Percentiles rank a stretch among this genome's conserved stretches.
phyloP scores from a whole-genome alignment of 2,113 vertebrate genomes.

The Monopterus albus region DNA sequence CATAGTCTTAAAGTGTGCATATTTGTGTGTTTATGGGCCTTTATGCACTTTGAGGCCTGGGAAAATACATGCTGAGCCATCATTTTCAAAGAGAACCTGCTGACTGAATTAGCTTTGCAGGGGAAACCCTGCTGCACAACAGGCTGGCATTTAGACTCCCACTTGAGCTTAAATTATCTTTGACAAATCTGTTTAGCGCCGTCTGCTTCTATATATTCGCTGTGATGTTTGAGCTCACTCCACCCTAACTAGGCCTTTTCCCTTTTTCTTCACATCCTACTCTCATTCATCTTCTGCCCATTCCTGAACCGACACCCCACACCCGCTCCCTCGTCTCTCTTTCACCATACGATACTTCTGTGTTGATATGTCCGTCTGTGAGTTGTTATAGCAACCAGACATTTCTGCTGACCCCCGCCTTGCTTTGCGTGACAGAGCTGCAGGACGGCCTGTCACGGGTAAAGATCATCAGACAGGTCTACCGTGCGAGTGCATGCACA shows the following conservation, averaged over 20 bases:
- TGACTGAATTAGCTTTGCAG: slow-evolving; percentile 55
- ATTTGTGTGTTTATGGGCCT: slow-evolving; percentile 31
- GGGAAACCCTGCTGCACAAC: slow-evolving; percentile 46
- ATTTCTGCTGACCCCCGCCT: slow-evolving; percentile 63
- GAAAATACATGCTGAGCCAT: slow-evolving; percentile 44
- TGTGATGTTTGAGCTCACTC: slow-evolving; percentile 26
- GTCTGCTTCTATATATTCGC: not conserved
- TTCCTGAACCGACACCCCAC: slow-evolving; percentile 55
- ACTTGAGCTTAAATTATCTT: slow-evolving; percentile 14
- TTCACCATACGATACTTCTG: slow-evolving; percentile 77
- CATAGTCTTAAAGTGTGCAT: not conserved
- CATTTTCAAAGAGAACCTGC: slow-evolving; percentile 45
- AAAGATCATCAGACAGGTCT: slow-evolving; percentile 25
- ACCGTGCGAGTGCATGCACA: not conserved
- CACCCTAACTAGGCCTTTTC: slow-evolving; percentile 21
- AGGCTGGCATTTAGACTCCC: slow-evolving; percentile 41
- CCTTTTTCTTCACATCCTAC: slow-evolving; percentile 19
- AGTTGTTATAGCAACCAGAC: slow-evolving; percentile 70
- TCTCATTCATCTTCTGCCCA: slow-evolving; percentile 52
- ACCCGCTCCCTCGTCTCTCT: slow-evolving; percentile 57
- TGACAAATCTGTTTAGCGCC: not conserved
- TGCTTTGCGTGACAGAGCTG: slow-evolving; percentile 59
- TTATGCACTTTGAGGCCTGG: not conserved
- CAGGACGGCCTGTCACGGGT: slow-evolving; percentile 40
- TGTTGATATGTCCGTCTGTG: slow-evolving; percentile 67